Base-by-base conservation (phyloP, 2,797 vertebrate species). In the Okamejei kenojei region DNA sequence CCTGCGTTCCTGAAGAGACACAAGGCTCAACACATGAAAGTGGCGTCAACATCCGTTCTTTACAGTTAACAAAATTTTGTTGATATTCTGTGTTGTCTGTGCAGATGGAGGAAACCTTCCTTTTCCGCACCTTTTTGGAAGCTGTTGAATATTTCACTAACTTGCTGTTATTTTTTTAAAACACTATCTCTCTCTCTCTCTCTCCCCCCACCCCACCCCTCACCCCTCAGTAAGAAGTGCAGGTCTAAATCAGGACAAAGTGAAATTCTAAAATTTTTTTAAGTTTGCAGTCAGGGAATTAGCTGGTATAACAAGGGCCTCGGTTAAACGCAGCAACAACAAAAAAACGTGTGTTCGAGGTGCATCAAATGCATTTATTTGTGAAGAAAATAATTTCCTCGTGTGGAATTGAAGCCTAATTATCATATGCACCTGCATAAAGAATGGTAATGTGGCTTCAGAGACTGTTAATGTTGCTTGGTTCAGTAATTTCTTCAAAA, bases 401-500 rank as follows among this genome's bases (percentile, higher is more conserved):
- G 96, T 95, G 95, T 96, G 96, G 96, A 96, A 96, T 97, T 96
- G 96, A 96, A 96, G 95, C 95, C 94, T 96, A 97, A 97, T 97
- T 96, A 97, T 95, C 97, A 96, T 97, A 95, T 96, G 96, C 95
- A 94, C 95, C 95, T 95, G 95, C 96, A 96, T 94, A 96, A 95
- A 95, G 95, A 95, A 95, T 96, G 97, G 95, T 94, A 93, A 96
- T 96, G 95, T 93, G 96, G 96, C 96, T 96, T 97, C 96, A 95
- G 96, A 96, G 96, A 96, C 96, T 96, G 95, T 96, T 96, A 97
- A 97, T 97, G 96, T 95, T 95, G 94, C 95, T 96, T 96, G 96
- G 95, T 96, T 97, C 96, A 97, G 97, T 97, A 96, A 97, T 97
- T 97, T 97, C 96, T 95, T 96, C 96, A 95, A 96, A 96, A 95